Percentiles rank a stretch among this genome's conserved stretches.
Evolutionary conservation across 2,113 vertebrate species (phyloP).

Genomic region (Marmota flaviventris): DNA sequence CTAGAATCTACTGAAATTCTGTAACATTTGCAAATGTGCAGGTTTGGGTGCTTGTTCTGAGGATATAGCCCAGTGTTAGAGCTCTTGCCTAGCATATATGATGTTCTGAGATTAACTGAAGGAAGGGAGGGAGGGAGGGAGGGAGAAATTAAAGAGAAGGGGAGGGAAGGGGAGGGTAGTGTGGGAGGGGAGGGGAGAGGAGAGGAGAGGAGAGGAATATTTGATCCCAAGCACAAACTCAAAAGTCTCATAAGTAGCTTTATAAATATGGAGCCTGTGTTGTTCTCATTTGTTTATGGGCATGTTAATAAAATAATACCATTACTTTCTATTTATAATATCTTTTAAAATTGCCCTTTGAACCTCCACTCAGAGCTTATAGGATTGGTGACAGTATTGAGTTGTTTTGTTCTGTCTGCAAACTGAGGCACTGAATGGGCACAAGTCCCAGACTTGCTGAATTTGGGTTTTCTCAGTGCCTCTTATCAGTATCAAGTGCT

Average conservation of each 20-base stretch:
- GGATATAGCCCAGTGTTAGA: background rate
- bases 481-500: background rate
- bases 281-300: background rate
- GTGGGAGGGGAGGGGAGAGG: too few species aligned
- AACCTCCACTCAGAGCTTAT: background rate
- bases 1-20: background rate
- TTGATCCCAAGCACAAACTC: background rate
- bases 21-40: conserved; percentile 19
- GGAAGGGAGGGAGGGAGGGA: too few species aligned
- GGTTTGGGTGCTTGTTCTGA: background rate
- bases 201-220: background rate
- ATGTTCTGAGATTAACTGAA: background rate
- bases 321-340: conserved; percentile 2
- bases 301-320: background rate
- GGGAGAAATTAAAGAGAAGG: too few species aligned
- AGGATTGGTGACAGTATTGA: background rate
- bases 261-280: background rate
- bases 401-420: background rate
- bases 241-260: background rate
- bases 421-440: background rate
- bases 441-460: background rate
- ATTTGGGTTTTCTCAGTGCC: background rate
- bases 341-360: conserved; percentile 25
- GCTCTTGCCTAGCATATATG: background rate
- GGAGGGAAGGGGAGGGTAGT: too few species aligned